Percentiles rank a stretch among this genome's conserved stretches.
These are phyloP conservation scores for Crypturellus undulatus DNA, from an alignment of 2,113 vertebrate genomes.

Conservation along the genomic window DNA sequence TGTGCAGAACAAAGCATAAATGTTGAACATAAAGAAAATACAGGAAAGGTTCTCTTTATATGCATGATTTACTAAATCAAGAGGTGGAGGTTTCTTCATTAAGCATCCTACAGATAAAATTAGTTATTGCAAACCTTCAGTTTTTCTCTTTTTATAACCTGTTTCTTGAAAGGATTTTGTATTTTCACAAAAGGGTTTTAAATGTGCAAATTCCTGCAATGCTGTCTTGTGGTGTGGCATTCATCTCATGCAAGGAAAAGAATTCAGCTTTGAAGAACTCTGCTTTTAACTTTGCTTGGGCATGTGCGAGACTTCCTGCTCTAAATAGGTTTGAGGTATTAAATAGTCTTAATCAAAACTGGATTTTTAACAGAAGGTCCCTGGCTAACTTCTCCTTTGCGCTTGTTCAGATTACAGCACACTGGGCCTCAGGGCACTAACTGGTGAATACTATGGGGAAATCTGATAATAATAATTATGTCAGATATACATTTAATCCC, in stretches of 20 bases:
- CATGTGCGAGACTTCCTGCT: neutral
- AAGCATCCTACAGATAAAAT: neutral
- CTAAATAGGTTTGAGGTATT: constrained; percentile 14
- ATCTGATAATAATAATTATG: neutral
- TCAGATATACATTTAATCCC: neutral
- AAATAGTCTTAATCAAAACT: constrained; percentile 10
- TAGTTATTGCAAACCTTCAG: neutral
- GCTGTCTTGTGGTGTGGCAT: neutral
- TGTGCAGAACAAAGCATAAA: neutral
- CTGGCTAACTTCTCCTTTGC: neutral
- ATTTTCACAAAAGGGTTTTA: neutral
- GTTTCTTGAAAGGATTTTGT: neutral
- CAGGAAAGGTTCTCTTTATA: neutral
- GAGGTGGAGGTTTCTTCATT: neutral
- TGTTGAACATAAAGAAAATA: neutral
- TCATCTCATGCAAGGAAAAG: neutral
- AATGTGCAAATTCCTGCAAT: neutral
- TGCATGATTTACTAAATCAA: neutral
- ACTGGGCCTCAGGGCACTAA: neutral
- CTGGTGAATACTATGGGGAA: neutral
- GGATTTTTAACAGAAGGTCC: neutral
- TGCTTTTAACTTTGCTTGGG: neutral
- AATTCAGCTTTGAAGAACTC: neutral
- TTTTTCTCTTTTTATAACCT: neutral
- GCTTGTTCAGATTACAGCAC: neutral